Evolutionary conservation across 1,140 invertebrate species (phyloP).

Genomic region (Orussus abietinus): DNA sequence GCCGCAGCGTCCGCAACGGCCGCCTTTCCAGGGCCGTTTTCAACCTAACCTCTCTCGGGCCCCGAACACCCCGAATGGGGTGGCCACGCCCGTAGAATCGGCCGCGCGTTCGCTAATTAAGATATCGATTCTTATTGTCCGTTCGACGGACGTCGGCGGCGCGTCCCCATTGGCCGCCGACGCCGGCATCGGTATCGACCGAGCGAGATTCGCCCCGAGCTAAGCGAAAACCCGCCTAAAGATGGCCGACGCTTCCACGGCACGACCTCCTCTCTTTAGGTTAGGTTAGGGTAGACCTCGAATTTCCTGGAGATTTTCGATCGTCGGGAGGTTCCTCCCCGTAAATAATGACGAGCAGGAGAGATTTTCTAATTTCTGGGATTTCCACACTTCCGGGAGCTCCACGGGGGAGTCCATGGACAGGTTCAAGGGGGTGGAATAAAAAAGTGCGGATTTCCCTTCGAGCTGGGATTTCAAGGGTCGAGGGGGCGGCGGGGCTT

Average conservation of each 20-base stretch:
- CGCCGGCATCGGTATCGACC: slow-evolving; percentile 30
- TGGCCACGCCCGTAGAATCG: too few relatives aligned
- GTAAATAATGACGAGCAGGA: too few relatives aligned
- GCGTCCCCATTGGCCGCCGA: slow-evolving; percentile 34
- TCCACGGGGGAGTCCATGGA: too few relatives aligned
- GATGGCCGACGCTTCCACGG: too few relatives aligned
- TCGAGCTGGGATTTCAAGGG: too few relatives aligned
- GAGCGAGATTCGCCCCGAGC: slow-evolving; percentile 24
- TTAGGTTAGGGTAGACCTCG: too few relatives aligned
- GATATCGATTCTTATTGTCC: slow-evolving; percentile 54
- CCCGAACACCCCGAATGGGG: background rate
- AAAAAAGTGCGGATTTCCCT: too few relatives aligned
- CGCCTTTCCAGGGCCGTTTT: slow-evolving; percentile 20
- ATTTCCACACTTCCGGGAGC: too few relatives aligned
- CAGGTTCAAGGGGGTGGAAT: too few relatives aligned
- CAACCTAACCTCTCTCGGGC: background rate
- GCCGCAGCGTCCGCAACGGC: slow-evolving; percentile 19
- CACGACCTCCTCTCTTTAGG: too few relatives aligned
- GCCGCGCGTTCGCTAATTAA: slow-evolving; percentile 50
- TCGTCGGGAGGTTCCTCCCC: background rate
- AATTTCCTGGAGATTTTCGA: background rate
- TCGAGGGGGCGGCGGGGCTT: too few relatives aligned
- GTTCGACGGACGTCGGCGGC: slow-evolving; percentile 32
- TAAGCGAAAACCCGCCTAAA: too few relatives aligned
- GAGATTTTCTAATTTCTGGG: slow-evolving; percentile 6